phyloP scores from a whole-genome alignment of 2,888 invertebrate species.

The Eupithecia centaureata region DNA sequence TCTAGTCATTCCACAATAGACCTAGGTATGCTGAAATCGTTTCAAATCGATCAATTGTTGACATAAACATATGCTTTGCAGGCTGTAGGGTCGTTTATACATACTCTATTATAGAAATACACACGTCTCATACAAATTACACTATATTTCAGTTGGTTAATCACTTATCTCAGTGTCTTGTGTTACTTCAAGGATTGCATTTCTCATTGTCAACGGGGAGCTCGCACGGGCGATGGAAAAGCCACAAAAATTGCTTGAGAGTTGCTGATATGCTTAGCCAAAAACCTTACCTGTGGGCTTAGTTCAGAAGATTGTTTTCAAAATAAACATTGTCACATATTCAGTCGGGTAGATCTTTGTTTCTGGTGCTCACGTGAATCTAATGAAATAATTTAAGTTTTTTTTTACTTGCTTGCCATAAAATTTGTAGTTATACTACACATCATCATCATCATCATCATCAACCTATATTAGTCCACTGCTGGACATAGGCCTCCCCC shows the following conservation, averaged over 20 bases:
- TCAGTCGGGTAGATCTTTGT: not conserved
- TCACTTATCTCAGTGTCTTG: conserved; percentile 16
- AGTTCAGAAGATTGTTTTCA: not conserved
- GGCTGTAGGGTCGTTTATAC: not conserved
- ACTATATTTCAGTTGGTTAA: conserved; percentile 4
- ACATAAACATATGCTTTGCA: not conserved
- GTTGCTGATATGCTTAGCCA: not conserved
- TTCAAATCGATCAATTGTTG: not conserved
- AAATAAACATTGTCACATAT: not conserved
- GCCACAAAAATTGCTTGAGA: not conserved
- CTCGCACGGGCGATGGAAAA: not conserved
- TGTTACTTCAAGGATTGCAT: conserved; percentile 23
- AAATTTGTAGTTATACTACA: too few relatives aligned
- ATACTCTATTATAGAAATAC: not conserved
- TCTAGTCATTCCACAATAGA: not conserved
- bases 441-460: too few relatives aligned
- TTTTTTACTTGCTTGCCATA: too few relatives aligned
- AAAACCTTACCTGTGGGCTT: not conserved
- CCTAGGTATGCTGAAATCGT: not conserved
- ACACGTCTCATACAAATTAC: conserved; percentile 1
- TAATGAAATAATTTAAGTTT: not conserved
- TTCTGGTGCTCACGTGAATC: not conserved
- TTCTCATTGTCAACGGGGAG: conserved; percentile 17
- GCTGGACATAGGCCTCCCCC: too few relatives aligned
- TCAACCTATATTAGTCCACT: too few relatives aligned